A percentile compares a stretch with the other conserved stretches of the same genome.
phyloP scores from a whole-genome alignment of 92 coral and sea anemone species.

The Zoanthus sansibaricus region DNA sequence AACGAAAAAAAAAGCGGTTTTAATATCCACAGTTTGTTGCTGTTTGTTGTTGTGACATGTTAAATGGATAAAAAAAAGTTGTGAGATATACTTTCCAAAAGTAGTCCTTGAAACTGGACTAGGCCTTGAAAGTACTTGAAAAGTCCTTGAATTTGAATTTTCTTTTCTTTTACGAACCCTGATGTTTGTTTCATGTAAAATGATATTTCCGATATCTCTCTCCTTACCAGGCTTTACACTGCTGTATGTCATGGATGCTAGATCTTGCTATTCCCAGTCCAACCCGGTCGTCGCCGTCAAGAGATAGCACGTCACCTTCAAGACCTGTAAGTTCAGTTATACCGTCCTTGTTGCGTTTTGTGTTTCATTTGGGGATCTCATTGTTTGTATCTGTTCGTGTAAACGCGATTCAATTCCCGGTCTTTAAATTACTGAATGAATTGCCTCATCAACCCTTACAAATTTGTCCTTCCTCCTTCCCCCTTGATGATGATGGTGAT shows the following conservation, averaged over 20 bases:
- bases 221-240: slow-evolving; percentile 85
- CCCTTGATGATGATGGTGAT: no score
- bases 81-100: no score
- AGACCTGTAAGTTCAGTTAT: slow-evolving; percentile 2
- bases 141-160: no score
- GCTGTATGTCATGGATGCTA: slow-evolving; percentile 96
- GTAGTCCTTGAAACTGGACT: no score
- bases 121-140: neutral
- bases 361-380: neutral
- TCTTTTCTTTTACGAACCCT: no score
- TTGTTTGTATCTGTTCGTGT: neutral
- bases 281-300: slow-evolving; percentile 30
- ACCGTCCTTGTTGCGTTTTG: neutral
- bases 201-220: neutral
- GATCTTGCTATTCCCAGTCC: slow-evolving; percentile 94
- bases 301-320: neutral
- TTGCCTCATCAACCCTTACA: neutral
- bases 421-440: neutral
- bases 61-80: no score
- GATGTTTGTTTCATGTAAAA: neutral
- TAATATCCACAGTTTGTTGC: no score
- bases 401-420: neutral
- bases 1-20: no score
- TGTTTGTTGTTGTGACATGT: no score
- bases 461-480: no score